These are phyloP conservation scores for Prunella strophiata DNA, from an alignment of 2,797 vertebrate species.

Conservation along the genomic window DNA sequence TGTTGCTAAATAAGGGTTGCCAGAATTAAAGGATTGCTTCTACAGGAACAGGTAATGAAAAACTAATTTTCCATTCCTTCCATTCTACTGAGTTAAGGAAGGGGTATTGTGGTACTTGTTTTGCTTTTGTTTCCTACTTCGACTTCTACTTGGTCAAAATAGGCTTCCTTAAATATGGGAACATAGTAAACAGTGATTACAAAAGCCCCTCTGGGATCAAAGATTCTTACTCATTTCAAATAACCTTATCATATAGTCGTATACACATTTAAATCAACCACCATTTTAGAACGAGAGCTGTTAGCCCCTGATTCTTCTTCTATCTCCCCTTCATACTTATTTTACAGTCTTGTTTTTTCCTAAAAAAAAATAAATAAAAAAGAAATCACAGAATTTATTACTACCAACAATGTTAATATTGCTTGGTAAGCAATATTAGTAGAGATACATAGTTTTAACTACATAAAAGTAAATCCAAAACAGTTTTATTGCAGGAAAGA, in stretches of 20 bases:
- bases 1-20: background rate
- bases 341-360: background rate
- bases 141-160: background rate
- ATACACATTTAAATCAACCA: background rate
- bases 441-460: background rate
- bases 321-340: background rate
- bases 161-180: background rate
- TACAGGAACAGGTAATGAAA: background rate
- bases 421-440: background rate
- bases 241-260: background rate
- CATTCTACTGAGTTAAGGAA: background rate
- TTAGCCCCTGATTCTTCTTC: background rate
- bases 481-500: background rate
- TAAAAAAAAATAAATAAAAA: too few species aligned
- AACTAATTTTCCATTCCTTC: background rate
- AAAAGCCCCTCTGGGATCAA: background rate
- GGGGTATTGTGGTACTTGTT: rapidly evolving
- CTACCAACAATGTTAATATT: background rate
- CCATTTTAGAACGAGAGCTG: background rate
- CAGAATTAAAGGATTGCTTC: background rate
- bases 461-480: background rate
- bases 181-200: background rate
- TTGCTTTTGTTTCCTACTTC: background rate
- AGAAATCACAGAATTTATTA: background rate
- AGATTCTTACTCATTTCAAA: background rate